Base-by-base conservation (phyloP, 2,888 invertebrate genomes). In the Creontiades dilutus region DNA sequence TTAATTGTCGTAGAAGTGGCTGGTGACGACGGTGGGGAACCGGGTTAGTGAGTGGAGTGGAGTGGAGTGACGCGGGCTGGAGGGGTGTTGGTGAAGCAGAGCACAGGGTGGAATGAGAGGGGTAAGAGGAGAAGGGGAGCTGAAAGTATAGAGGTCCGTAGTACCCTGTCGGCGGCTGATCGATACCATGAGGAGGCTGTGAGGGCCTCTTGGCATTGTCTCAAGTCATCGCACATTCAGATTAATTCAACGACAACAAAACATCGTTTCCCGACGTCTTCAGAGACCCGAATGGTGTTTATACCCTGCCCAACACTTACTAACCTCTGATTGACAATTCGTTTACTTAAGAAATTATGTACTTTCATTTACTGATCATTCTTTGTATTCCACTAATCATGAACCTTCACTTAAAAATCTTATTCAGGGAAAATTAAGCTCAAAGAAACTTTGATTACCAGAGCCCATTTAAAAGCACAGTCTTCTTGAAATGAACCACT, bases 211-310 rank as follows among this genome's bases (percentile, higher is more conserved):
- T 78, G 46, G 78, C 78, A 78, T 78, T 78, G 78, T 78, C 78
- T 78, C 78, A 78, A 78, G 78, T 78, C 78, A 78, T 78, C 78
- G 46, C 78, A 46, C 78, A 78, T 78, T 78, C 78, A 78, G 46
- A 78, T 78, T 78, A 78, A 78, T 78, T 78, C 78, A 78, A 46
- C 78, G 19, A 78, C 78, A 78, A 78, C 78, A 78, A 76, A 57
- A 57, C 16, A 16, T 7, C n/a, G n/a, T 68, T 68, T 68, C n/a
- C 23, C 27, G 12, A 9, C 68, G 23, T 23, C 68, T 11, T 23
- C 11, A 27, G 23, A 23, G 68, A 11, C 23, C 23, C 7, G 9
- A 68, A 23, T 13, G 12, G 13, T 68, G 12, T 23, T 68, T 16
- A 23, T 23, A 23, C 23, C 23, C 68, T 12, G 27, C 61, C 61